Conservation (phyloP, 2,888 invertebrate genomes). For the Digitonthophagus gazella region DNA sequence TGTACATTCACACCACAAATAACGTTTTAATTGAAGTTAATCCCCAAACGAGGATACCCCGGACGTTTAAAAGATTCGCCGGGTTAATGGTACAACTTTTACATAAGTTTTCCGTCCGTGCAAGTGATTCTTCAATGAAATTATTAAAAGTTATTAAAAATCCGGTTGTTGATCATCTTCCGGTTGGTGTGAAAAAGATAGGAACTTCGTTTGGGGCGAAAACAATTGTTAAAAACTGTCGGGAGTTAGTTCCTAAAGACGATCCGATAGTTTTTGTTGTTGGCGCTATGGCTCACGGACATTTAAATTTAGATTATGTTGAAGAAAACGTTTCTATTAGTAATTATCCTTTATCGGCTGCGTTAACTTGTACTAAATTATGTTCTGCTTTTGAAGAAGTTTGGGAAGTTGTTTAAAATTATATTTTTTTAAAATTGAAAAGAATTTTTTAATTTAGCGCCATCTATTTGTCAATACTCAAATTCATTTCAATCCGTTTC, state of each 20-base stretch:
- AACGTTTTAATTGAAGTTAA: conserved; percentile 94
- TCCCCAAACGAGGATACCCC: conserved; percentile 94
- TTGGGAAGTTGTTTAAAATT: conserved; percentile 64
- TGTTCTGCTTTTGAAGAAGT: conserved; percentile 93
- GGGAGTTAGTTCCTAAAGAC: conserved; percentile 77
- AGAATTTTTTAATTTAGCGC: no score
- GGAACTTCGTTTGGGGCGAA: conserved; percentile 87
- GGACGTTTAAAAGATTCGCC: conserved; percentile 95
- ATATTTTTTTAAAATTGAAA: conserved; percentile 1
- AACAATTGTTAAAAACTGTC: conserved; percentile 60
- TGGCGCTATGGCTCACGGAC: conserved; percentile 98
- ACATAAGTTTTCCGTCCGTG: conserved; percentile 90
- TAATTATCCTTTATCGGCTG: conserved; percentile 95
- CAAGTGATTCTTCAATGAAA: conserved; percentile 85
- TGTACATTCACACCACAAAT: conserved; percentile 87
- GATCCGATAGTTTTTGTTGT: conserved; percentile 86
- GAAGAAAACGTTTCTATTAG: conserved; percentile 92
- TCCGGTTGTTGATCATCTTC: conserved; percentile 90
- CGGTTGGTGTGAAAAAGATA: conserved; percentile 88
- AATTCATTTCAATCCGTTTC: no score
- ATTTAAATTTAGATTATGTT: conserved; percentile 81
- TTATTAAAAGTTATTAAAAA: conserved; percentile 95
- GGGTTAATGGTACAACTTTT: conserved; percentile 97
- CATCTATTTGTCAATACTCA: no score
- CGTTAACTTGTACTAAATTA: conserved; percentile 92